Base-by-base conservation (phyloP, 2,888 invertebrate genomes). In the Disparrhopalites patrizii region DNA sequence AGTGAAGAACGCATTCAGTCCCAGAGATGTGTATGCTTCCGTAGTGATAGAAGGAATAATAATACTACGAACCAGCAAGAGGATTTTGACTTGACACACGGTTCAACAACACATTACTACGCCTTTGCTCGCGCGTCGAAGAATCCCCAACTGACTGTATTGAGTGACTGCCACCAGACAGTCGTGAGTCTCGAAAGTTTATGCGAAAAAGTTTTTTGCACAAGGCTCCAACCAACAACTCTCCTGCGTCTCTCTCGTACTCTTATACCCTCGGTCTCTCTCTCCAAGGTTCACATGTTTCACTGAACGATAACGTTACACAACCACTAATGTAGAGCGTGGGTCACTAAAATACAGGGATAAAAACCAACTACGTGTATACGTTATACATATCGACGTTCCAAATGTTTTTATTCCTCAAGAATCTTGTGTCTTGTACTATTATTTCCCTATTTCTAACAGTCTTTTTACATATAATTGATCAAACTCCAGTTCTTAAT, bases 181-280 rank as follows among this genome's bases (percentile, higher is more conserved):
- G 40, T 18, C 40, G 40, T 18, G 40, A 13, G 5, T 10, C 13
- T 15, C 13, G 40, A 40, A 40, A 10, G n/a, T 15, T 33, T 4
- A 3, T 40, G 40, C 40, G 40, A 40, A 40, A 40, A 40, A n/a
- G n/a, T n/a, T 40, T 40, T 40, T 40, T 40, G 40, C 40, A 40
- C 40, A 40, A 40, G 40, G 15, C 40, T 7, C 4, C 4, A 40
- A 40, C 40, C 40, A 18, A 7, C 40, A n/a, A n/a, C n/a, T n/a
- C n/a, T n/a, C n/a, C n/a, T n/a, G n/a, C n/a, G n/a, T n/a, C n/a
- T n/a, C n/a, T n/a, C n/a, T n/a, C n/a, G n/a, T n/a, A n/a, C n/a
- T n/a, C n/a, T n/a, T n/a, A n/a, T n/a, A n/a, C n/a, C n/a, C n/a
- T n/a, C n/a, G n/a, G n/a, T 40, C 40, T 40, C 40, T 40, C 13